Evolutionary conservation across 2,113 vertebrate genomes (phyloP).

Genomic region (Mixornis gularis): DNA sequence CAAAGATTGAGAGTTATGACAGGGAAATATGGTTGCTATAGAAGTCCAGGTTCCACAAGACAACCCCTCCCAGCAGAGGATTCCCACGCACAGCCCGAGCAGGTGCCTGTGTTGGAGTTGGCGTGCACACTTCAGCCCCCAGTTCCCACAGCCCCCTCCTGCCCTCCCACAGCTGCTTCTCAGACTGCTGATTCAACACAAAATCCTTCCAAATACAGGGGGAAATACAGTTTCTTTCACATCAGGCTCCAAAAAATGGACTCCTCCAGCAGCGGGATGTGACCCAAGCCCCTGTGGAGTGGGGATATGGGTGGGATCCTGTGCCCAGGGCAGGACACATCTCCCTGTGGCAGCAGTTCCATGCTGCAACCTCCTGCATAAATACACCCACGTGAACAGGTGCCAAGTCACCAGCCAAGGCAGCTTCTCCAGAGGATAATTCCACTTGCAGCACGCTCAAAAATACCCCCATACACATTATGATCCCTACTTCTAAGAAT

Average conservation of each 20-base stretch:
- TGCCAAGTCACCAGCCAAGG: neutral
- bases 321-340: neutral
- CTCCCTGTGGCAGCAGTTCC: neutral
- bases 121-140: rapidly evolving
- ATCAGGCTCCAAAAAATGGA: rapidly evolving
- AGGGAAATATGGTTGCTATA: conserved; percentile 7
- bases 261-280: neutral
- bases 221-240: rapidly evolving
- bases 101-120: rapidly evolving
- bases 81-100: neutral
- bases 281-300: rapidly evolving
- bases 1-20: neutral
- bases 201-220: neutral
- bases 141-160: neutral
- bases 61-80: neutral
- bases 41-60: neutral
- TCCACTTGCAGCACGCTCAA: neutral
- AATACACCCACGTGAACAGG: neutral
- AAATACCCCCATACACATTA: neutral
- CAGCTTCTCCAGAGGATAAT: neutral
- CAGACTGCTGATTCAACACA: neutral
- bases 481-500: conserved; percentile 3
- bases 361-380: rapidly evolving
- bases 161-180: neutral
- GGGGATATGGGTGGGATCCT: neutral